These are phyloP conservation scores for Cheilosia vulpina DNA, from an alignment of 2,888 invertebrate genomes.

Conservation along the genomic window DNA sequence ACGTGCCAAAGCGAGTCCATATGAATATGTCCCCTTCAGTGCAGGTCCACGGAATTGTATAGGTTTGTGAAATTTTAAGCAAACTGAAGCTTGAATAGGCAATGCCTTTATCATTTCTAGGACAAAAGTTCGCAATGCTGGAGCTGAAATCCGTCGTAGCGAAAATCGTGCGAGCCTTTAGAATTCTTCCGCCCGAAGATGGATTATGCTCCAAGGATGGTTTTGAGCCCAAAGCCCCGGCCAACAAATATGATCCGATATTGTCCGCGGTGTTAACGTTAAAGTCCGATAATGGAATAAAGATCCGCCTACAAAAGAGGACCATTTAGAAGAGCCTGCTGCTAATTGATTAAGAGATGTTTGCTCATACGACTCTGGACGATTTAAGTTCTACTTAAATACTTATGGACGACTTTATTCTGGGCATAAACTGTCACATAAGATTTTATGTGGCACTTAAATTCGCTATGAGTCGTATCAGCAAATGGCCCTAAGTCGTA, in stretches of 20 bases:
- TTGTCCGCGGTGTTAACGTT: slow-evolving; percentile 84
- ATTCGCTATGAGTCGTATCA: no score
- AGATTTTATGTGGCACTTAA: no score
- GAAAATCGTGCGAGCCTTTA: slow-evolving; percentile 84
- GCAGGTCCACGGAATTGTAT: slow-evolving; percentile 88
- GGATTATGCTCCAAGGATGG: slow-evolving; percentile 79
- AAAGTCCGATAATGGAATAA: slow-evolving; percentile 84
- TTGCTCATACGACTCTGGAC: no score
- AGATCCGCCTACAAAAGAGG: slow-evolving; percentile 80
- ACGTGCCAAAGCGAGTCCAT: slow-evolving; percentile 83
- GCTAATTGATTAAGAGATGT: no score
- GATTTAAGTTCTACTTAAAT: no score
- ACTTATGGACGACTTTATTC: no score
- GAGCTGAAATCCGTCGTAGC: slow-evolving; percentile 85
- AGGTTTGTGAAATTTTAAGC: slow-evolving; percentile 72
- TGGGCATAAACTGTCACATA: no score
- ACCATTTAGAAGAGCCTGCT: neutral
- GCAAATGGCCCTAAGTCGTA: no score
- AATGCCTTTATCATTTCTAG: slow-evolving; percentile 68
- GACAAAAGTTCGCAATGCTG: slow-evolving; percentile 84
- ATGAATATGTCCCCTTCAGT: slow-evolving; percentile 86
- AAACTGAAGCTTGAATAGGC: slow-evolving; percentile 27
- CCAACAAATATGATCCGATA: slow-evolving; percentile 82
- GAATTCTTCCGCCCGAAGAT: slow-evolving; percentile 80
- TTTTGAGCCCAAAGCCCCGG: slow-evolving; percentile 71